Evolutionary conservation across 2,888 invertebrate species (phyloP), one percentile per base, ranked within the genome.

Genomic region (Sesia apiformis): DNA sequence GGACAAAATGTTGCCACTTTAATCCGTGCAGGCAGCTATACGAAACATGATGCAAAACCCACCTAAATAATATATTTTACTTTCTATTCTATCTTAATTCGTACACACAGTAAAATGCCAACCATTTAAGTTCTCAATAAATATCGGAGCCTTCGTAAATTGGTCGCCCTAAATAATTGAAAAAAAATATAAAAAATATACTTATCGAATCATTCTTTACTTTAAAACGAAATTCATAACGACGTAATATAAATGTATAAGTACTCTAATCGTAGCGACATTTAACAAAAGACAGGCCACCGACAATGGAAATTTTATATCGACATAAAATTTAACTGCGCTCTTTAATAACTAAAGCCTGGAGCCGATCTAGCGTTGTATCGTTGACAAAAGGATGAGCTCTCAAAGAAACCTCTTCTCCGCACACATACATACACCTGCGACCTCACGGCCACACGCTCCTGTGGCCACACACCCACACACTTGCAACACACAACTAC

Each of bases 341-440:
- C 77, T 74, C 81, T 84, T 86, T 86, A 88, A 88, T 87, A 86
- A 88, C 79, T 84, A 80, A 84, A 83, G 76, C 75, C 74, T 69
- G 75, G 79, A 79, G 82, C 81, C 79, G 81, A 84, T 81, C 84
- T 75, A 79, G 77, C 78, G 71, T 68, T 78, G 77, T 86, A 88
- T 87, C 86, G 84, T 84, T 86, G 86, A 86, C 87, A 86, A 87
- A 89, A 84, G 84, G 82, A 84, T 83, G 79, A 83, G 78, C 69
- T 63, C 62, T 62, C 65, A 67, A 66, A 63, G 66, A 68, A 74
- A 72, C 76, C 69, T 70, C 64, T 69, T 64, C 66, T 23, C 23
- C 23, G 70, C 72, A 67, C 72, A 70, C 70, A 63, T 78, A 70
- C 78, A 79, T 78, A 78, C 80, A 79, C 76, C 74, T 76, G 67